Evolutionary conservation across 2,797 vertebrate genomes (phyloP), one percentile per base, ranked within the genome.

Genomic region (Natrix natrix): DNA sequence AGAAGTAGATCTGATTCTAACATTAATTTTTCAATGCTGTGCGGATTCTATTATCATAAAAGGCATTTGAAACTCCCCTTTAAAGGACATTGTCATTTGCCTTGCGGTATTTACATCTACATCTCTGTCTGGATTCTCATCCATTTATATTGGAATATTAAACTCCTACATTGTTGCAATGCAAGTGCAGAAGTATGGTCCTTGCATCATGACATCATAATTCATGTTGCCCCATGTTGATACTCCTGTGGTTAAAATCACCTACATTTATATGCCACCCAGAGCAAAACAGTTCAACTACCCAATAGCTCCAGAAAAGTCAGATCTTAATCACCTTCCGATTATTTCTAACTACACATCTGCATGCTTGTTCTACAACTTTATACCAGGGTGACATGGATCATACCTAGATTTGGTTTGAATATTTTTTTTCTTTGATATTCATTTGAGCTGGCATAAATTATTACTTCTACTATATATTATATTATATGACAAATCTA

Each of bases 1-100:
- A 74, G 90, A 87, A 90, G 92, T 55, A 60, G 60, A n/a, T 59
- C 61, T 93, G 88, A 74, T 78, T 92, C 24, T 52, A 24, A 83
- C 20, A 52, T 89, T 43, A 89, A 11, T 88, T 88, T 57, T 93
- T 43, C 86, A 28, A 6, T 52, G 16, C 37, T 90, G 7, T 43
- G 52, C 66, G 24, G 26, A 16, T n/a, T 89, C 26, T 3, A 54
- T 83, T 32, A 17, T 83, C n/a, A 86, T 22, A 55, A 86, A 48
- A 14, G 24, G 24, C 43, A 28, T 91, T 69, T 8, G 0, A 93
- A 87, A n/a, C 13, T n/a, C 37, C 32, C 26, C 24, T 93, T 61
- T 87, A 87, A 87, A 90, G 10, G 24, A 48, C 61, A 5, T 86
- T 28, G 11, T 28, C 54, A 52, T 90, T 54, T 24, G 37, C 37